These are phyloP conservation scores for Meghimatium bilineatum DNA, from an alignment of 2,888 invertebrate species.

Conservation along the genomic window DNA sequence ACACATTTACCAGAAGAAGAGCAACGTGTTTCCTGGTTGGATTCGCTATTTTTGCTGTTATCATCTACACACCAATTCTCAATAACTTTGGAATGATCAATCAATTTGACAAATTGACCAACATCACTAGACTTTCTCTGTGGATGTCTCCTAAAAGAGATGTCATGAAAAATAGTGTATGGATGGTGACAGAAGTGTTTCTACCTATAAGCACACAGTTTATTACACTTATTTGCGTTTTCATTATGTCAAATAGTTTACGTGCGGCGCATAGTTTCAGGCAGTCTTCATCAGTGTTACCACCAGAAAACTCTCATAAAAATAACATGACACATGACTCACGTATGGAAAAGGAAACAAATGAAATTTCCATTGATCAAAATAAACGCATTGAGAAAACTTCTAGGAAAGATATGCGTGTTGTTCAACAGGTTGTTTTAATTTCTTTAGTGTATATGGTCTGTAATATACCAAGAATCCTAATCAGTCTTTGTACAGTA, in stretches of 20 bases:
- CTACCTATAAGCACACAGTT: conserved; percentile 9
- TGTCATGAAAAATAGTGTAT: conserved; percentile 2
- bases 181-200: background rate
- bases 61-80: conserved; percentile 9
- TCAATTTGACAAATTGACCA: background rate
- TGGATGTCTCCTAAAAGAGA: conserved; percentile 22
- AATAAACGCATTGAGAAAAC: too few relatives aligned
- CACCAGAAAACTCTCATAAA: too few relatives aligned
- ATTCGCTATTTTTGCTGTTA: conserved; percentile 3
- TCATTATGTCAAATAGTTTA: conserved; percentile 16
- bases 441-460: background rate
- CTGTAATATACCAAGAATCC: background rate
- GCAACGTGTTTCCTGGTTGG: background rate
- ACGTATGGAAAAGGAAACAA: too few relatives aligned
- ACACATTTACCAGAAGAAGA: background rate
- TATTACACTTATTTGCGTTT: conserved; percentile 1
- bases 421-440: background rate
- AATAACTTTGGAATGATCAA: conserved; percentile 2
- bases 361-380: too few relatives aligned
- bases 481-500: background rate
- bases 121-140: background rate
- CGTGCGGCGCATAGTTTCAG: conserved; percentile 14
- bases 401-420: background rate
- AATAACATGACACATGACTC: too few relatives aligned
- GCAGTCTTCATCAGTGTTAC: background rate